These are phyloP conservation scores for Sphinx pinastri DNA, from an alignment of 2,888 invertebrate species.

Conservation along the genomic window DNA sequence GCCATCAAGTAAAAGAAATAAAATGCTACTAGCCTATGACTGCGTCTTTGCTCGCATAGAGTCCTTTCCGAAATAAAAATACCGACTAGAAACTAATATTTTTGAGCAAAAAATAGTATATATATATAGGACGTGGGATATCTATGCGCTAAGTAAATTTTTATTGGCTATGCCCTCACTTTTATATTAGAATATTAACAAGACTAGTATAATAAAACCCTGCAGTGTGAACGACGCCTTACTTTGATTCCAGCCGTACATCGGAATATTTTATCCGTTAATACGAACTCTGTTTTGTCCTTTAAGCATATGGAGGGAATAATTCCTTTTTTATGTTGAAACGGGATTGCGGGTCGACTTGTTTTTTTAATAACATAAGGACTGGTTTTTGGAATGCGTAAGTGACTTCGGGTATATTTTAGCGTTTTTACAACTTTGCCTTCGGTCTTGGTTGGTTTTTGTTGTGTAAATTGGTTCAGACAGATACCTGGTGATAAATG, in stretches of 20 bases:
- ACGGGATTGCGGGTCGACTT: conserved; percentile 4
- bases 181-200: too few relatives aligned
- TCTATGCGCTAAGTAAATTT: too few relatives aligned
- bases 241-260: conserved; percentile 4
- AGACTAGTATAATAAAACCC: too few relatives aligned
- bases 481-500: too few relatives aligned
- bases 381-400: not conserved
- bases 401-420: not conserved
- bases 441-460: not conserved
- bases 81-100: too few relatives aligned
- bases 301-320: conserved; percentile 33
- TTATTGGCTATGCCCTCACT: too few relatives aligned
- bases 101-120: too few relatives aligned
- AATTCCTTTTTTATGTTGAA: conserved; percentile 34
- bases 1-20: too few relatives aligned
- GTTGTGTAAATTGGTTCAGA: not conserved
- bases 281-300: not conserved
- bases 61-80: too few relatives aligned
- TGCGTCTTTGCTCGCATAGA: too few relatives aligned
- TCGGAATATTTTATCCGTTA: conserved; percentile 19
- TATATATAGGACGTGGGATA: too few relatives aligned
- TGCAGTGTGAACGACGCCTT: not conserved
- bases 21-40: too few relatives aligned
- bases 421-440: not conserved
- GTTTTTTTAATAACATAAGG: conserved; percentile 17